These are phyloP conservation scores for Buathra laborator DNA, from an alignment of 2,888 invertebrate species.

Conservation along the genomic window DNA sequence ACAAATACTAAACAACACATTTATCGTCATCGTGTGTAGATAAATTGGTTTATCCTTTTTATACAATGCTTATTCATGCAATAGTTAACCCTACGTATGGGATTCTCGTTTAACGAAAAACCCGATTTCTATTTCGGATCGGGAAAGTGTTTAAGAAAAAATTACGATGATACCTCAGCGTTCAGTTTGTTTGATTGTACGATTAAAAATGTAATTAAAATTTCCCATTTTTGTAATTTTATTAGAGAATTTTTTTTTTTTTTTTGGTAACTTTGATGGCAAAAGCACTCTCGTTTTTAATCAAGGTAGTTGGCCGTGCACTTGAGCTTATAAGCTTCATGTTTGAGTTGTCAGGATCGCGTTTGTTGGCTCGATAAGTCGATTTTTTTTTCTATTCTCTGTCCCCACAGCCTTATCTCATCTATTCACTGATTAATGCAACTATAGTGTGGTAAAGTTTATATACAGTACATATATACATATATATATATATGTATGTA, in stretches of 20 bases:
- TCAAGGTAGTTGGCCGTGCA: conserved; percentile 26
- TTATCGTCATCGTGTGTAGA: neutral
- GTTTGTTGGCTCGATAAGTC: conserved; percentile 34
- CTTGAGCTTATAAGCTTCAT: conserved; percentile 24
- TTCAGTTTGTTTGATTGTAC: neutral
- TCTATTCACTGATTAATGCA: conserved; percentile 43
- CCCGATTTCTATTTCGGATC: too few species aligned
- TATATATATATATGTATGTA: neutral
- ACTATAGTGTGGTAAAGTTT: conserved; percentile 10
- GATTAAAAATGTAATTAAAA: neutral
- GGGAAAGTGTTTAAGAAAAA: too few species aligned
- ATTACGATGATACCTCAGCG: neutral
- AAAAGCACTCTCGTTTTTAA: conserved; percentile 22
- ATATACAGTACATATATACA: neutral
- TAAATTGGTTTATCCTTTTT: neutral
- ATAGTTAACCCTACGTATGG: neutral
- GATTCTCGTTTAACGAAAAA: neutral
- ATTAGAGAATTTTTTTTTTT: neutral
- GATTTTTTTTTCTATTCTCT: neutral
- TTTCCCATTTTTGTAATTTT: neutral
- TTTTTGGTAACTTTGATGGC: neutral
- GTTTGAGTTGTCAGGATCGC: conserved; percentile 30
- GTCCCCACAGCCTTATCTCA: neutral
- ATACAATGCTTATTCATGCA: neutral
- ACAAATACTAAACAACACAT: conserved; percentile 8